Evolutionary conservation across 2,888 invertebrate species (phyloP).

Genomic region (Cyrtodaria siliqua): DNA sequence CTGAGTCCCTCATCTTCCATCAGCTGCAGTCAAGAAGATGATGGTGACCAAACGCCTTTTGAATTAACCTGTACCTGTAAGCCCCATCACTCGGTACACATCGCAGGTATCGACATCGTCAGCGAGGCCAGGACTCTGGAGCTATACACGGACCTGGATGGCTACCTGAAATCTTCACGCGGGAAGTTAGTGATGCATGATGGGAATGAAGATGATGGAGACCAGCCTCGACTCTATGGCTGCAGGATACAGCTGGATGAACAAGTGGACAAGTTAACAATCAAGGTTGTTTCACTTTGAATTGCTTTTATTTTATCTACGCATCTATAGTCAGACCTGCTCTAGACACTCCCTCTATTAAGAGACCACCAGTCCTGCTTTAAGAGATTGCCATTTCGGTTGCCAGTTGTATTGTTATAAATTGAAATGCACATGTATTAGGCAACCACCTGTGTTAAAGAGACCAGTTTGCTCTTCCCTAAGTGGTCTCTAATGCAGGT

Average conservation of each 20-base stretch:
- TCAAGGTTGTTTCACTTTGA: too few species aligned
- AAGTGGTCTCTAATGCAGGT: too few species aligned
- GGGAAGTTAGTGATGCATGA: conserved; percentile 21
- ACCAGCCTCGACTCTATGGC: conserved; percentile 1
- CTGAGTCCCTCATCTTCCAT: background rate
- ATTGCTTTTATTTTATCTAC: too few species aligned
- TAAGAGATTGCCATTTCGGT: too few species aligned
- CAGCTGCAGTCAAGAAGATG: background rate
- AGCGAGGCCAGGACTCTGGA: conserved; percentile 59
- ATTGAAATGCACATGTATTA: too few species aligned
- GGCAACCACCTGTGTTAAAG: too few species aligned
- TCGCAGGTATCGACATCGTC: conserved; percentile 44
- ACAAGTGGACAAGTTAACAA: conserved; percentile 19
- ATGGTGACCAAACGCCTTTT: background rate
- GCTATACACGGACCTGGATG: conserved; percentile 53
- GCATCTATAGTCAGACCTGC: too few species aligned
- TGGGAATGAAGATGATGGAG: conserved; percentile 1
- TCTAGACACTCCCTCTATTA: too few species aligned
- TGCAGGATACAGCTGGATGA: conserved; percentile 33
- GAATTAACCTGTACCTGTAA: conserved; percentile 46
- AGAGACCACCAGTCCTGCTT: too few species aligned
- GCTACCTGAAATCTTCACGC: conserved; percentile 48
- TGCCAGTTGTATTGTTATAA: too few species aligned
- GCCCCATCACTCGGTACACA: conserved; percentile 45
- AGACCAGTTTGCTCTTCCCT: too few species aligned